These are phyloP conservation scores for Callochromis pleurospilus DNA, from an alignment of 2,113 vertebrate species.

Conservation along the genomic window DNA sequence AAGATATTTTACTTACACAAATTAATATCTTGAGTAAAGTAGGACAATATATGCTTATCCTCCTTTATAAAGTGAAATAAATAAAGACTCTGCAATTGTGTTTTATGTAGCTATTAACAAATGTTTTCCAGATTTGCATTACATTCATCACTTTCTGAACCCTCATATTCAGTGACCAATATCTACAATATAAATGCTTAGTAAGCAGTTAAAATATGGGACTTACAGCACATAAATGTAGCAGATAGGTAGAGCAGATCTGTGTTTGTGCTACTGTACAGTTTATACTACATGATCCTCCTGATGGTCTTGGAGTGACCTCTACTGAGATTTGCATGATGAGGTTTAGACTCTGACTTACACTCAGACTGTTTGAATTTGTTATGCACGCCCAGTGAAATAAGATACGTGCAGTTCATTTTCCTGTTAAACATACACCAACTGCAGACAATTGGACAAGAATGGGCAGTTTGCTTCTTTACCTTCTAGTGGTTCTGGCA, in stretches of 20 bases:
- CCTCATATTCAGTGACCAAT: neutral
- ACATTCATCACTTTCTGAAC: neutral
- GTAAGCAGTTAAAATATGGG: neutral
- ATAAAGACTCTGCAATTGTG: neutral
- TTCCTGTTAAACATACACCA: neutral
- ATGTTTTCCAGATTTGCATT: neutral
- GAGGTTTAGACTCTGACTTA: constrained; percentile 10
- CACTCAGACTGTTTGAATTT: constrained; percentile 40
- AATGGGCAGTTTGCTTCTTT: neutral
- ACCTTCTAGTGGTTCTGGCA: neutral
- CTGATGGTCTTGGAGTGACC: constrained; percentile 49
- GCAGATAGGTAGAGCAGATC: neutral
- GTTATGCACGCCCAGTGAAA: constrained; percentile 52
- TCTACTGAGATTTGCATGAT: constrained; percentile 68
- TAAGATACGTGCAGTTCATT: constrained; percentile 20
- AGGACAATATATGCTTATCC: neutral
- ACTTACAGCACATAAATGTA: neutral
- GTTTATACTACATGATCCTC: neutral
- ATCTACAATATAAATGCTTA: neutral
- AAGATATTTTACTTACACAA: neutral
- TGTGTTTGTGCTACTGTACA: neutral
- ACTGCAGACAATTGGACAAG: neutral
- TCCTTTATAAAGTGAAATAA: neutral
- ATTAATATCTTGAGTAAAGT: neutral
- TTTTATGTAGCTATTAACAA: neutral